Base-by-base conservation (phyloP, 2,888 invertebrate genomes). In the Monopis laevigella region DNA sequence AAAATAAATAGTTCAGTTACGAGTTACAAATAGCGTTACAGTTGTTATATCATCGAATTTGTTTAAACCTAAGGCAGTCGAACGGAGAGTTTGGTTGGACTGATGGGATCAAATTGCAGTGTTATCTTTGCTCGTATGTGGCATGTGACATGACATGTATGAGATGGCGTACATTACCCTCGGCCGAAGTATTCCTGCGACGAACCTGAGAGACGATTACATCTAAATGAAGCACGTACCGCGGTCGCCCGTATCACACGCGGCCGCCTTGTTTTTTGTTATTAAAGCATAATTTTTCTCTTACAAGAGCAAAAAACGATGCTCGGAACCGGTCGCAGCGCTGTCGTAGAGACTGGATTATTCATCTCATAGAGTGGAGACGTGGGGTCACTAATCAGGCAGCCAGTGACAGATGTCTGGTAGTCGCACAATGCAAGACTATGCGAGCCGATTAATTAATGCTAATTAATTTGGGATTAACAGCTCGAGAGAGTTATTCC, bases 1-100 rank as follows among this genome's bases (percentile, higher is more conserved):
- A 77, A 75, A 60, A 56, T 51, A 60, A 64, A 65, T 39, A 14
- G 11, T 29, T 12, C 11, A 29, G 29, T 39, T 39, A 27, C 27
- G 27, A 12, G 27, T 16, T 11, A 26, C 26, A 13, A 27, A 39
- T 39, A 10, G 3, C 32, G 14, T 17, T 32, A 30, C 32, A 17
- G 11, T n/a, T 28, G 28, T 28, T 28, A 28, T 11, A 11, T 28
- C 11, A n/a, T n/a, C n/a, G n/a, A n/a, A n/a, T n/a, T n/a, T n/a
- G n/a, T n/a, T n/a, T n/a, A n/a, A n/a, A n/a, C n/a, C n/a, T n/a
- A n/a, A n/a, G n/a, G n/a, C n/a, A n/a, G n/a, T n/a, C n/a, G n/a
- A n/a, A n/a, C n/a, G n/a, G n/a, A n/a, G n/a, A n/a, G n/a, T n/a
- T n/a, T n/a, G n/a, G n/a, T n/a, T n/a, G n/a, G n/a, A n/a, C n/a